Percentiles rank a stretch among this genome's conserved stretches.
These are phyloP conservation scores for Drosophila bocki DNA, from an alignment of 1,140 invertebrate genomes.

Conservation along the genomic window DNA sequence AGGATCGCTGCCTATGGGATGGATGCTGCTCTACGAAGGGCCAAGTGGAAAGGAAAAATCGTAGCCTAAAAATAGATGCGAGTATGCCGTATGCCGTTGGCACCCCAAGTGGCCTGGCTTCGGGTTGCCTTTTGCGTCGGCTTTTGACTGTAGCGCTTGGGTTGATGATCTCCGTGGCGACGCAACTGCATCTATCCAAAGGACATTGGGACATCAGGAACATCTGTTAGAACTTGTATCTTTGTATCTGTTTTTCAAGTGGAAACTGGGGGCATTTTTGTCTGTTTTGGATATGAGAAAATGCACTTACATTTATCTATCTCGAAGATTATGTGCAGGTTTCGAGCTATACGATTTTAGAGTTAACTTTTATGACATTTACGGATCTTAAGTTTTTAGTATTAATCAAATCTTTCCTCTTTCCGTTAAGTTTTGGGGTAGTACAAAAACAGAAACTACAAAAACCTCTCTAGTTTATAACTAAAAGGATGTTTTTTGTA, in stretches of 20 bases:
- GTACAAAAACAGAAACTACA: background rate
- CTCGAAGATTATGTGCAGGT: background rate
- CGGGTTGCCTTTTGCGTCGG: conserved; percentile 24
- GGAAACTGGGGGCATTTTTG: background rate
- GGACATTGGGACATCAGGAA: conserved; percentile 1
- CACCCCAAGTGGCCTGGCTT: conserved; percentile 54
- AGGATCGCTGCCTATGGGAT: conserved; percentile 7
- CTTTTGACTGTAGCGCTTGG: conserved; percentile 8
- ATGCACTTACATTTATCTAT: background rate
- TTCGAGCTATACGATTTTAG: background rate
- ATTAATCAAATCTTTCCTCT: background rate
- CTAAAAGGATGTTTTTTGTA: background rate
- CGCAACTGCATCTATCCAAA: conserved; percentile 6
- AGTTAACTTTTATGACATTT: background rate
- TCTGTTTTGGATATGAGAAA: background rate
- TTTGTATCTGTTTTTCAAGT: background rate
- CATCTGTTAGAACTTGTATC: conserved; percentile 1
- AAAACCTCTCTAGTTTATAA: background rate
- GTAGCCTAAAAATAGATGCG: conserved; percentile 75
- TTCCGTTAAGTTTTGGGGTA: background rate
- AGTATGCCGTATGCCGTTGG: conserved; percentile 44
- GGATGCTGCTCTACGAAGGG: conserved; percentile 49
- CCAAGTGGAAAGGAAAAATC: conserved; percentile 76
- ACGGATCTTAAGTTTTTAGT: background rate
- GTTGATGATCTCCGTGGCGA: conserved; percentile 32